phyloP scores from a whole-genome alignment of 2,888 invertebrate genomes.

The Galerucella calmariensis region DNA sequence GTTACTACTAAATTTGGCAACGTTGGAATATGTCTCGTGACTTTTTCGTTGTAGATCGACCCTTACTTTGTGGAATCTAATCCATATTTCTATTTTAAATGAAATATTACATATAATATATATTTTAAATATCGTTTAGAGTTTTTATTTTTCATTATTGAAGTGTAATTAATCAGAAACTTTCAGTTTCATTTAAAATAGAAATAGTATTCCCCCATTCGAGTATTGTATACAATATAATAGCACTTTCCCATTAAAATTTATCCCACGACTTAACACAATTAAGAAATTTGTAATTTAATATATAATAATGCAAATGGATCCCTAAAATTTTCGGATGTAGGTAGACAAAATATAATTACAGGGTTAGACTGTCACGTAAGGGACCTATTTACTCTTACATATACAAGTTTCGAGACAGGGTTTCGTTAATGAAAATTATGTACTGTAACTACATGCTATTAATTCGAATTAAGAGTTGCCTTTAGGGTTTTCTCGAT shows the following conservation, averaged over 20 bases:
- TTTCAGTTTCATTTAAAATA: no score
- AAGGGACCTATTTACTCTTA: constrained; percentile 6
- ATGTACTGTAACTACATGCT: constrained; percentile 1
- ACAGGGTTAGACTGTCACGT: constrained; percentile 4
- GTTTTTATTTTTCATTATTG: no score
- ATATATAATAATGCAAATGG: constrained; percentile 1
- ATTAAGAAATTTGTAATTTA: constrained; percentile 4
- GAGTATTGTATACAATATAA: not conserved
- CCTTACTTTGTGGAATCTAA: no score
- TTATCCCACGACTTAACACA: not conserved
- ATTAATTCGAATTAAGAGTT: constrained; percentile 8
- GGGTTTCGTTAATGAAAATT: constrained; percentile 2
- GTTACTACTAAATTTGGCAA: no score
- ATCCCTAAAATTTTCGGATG: not conserved
- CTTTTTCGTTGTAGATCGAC: no score
- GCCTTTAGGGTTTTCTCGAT: constrained; percentile 4
- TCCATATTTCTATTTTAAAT: no score
- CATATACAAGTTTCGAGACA: not conserved
- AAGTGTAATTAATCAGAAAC: no score
- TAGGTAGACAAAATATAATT: constrained; percentile 6
- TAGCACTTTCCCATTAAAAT: not conserved
- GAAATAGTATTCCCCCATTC: no score
- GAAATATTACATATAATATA: no score
- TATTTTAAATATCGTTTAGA: no score
- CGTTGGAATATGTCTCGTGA: no score